phyloP scores from a whole-genome alignment of 2,113 vertebrate species.

The Misgurnus anguillicaudatus region DNA sequence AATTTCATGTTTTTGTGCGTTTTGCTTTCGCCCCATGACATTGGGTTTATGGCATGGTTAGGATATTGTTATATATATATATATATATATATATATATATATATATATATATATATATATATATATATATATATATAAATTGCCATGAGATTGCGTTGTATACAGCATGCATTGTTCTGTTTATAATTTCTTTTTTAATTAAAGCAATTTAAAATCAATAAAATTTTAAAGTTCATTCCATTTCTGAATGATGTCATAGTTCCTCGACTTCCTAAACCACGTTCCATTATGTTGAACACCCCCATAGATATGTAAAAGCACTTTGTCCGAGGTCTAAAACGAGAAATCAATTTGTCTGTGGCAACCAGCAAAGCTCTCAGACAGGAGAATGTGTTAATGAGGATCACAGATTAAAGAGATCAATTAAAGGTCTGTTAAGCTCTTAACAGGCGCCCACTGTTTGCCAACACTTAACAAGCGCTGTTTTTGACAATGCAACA shows the following conservation, averaged over 20 bases:
- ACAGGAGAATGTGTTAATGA: constrained; percentile 78
- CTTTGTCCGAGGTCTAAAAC: constrained; percentile 53
- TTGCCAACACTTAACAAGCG: constrained; percentile 66
- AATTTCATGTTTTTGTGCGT: too few relatives aligned
- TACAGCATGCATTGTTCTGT: too few relatives aligned
- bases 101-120: too few relatives aligned
- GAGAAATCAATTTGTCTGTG: constrained; percentile 71
- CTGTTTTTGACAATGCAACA: constrained; percentile 64
- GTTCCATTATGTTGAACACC: constrained; percentile 15
- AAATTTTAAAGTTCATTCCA: background rate
- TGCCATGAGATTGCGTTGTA: too few relatives aligned
- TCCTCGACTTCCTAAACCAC: background rate
- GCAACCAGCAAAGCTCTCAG: constrained; percentile 75
- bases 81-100: too few relatives aligned
- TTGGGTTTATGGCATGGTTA: too few relatives aligned
- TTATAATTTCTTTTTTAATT: too few relatives aligned
- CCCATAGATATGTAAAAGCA: constrained; percentile 54
- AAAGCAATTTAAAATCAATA: background rate
- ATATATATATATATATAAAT: too few relatives aligned
- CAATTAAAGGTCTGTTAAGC: constrained; percentile 72
- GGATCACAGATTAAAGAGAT: constrained; percentile 68
- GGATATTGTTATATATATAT: too few relatives aligned
- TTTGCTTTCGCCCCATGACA: too few relatives aligned
- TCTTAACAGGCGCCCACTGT: constrained; percentile 64
- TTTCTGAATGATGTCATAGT: background rate